Conservation (phyloP, 2,888 invertebrate species). For the Helobdella robusta region DNA sequence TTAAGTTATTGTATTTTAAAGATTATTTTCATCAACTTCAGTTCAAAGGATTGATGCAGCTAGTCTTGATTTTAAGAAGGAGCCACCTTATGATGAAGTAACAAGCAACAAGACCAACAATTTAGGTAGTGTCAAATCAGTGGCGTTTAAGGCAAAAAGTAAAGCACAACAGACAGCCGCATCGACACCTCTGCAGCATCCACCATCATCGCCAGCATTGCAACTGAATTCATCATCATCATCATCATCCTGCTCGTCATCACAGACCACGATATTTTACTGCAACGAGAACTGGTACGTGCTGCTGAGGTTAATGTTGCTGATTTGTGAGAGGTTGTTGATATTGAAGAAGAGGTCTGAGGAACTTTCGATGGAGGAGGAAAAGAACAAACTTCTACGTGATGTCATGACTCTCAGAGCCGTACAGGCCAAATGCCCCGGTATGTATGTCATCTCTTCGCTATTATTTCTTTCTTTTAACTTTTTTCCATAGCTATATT, state of each 20-base stretch:
- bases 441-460: not conserved
- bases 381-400: not conserved
- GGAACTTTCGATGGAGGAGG: slow-evolving; percentile 15
- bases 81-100: too few species aligned
- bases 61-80: too few species aligned
- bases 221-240: not conserved
- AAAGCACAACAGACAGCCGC: too few species aligned
- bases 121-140: too few species aligned
- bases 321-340: slow-evolving; percentile 23
- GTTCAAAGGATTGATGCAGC: too few species aligned
- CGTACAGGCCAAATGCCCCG: slow-evolving; percentile 8
- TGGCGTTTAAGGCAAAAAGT: too few species aligned
- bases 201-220: not conserved
- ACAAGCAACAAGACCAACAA: too few species aligned
- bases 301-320: slow-evolving; percentile 19
- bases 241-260: not conserved
- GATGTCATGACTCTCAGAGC: not conserved
- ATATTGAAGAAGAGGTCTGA: slow-evolving; percentile 10
- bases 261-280: slow-evolving; percentile 10
- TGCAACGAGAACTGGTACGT: slow-evolving; percentile 30
- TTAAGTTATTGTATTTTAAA: too few species aligned
- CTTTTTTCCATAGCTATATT: too few species aligned
- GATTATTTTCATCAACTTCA: too few species aligned
- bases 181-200: not conserved
- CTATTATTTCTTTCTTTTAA: too few species aligned